A percentile compares a stretch with the other conserved stretches of the same genome.
Conservation (phyloP, 2,888 invertebrate species). For the Tortricodes alternella region DNA sequence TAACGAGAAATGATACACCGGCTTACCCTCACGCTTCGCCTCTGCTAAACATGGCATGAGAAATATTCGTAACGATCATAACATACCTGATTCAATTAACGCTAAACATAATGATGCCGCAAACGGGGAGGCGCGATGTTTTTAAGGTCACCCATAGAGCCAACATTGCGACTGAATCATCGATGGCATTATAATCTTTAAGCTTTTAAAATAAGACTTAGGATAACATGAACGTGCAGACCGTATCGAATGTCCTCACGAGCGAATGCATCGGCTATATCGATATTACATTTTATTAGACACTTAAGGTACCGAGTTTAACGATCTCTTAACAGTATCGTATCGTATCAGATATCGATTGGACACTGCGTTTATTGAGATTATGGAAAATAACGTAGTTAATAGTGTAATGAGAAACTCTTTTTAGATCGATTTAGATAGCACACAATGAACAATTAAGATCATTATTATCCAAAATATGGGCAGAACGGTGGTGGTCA, state of each 20-base stretch:
- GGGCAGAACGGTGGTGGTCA: too few species aligned
- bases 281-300: slow-evolving; percentile 16
- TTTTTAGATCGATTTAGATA: not conserved
- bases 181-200: not conserved
- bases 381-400: not conserved
- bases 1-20: too few species aligned
- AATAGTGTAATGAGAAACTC: slow-evolving; percentile 8
- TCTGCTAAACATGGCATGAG: slow-evolving; percentile 11
- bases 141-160: slow-evolving; percentile 22
- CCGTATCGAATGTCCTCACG: slow-evolving; percentile 19
- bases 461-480: too few species aligned
- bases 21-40: too few species aligned
- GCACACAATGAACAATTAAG: too few species aligned
- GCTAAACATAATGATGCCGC: slow-evolving; percentile 16
- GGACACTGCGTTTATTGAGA: slow-evolving; percentile 8
- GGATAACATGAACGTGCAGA: not conserved
- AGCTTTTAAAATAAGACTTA: not conserved
- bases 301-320: slow-evolving; percentile 4
- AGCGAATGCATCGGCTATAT: slow-evolving; percentile 14
- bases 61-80: slow-evolving; percentile 3
- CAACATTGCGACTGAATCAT: slow-evolving; percentile 5
- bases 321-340: slow-evolving; percentile 14
- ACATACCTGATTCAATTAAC: slow-evolving; percentile 27
- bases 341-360: slow-evolving; percentile 3
- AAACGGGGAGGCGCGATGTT: slow-evolving; percentile 25